Base-by-base conservation (phyloP, 92 coral and sea anemone species). In the Parazoanthus darwini region DNA sequence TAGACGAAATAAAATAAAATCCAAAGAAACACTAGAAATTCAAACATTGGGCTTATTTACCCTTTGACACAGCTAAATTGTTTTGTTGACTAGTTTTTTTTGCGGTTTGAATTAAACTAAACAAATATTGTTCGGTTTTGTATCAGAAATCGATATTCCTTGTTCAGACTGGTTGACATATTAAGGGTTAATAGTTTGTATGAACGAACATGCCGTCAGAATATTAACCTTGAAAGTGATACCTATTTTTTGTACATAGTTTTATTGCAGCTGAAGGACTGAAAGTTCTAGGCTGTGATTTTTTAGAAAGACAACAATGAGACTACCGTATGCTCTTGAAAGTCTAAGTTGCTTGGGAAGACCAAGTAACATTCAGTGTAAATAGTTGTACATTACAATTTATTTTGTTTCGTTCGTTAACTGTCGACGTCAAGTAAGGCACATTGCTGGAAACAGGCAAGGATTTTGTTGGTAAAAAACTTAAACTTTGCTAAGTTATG, bases 361-460 rank as follows among this genome's bases (percentile, higher is more conserved):
- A 23, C 20, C 51, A 23, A 16, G 26, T 11, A 20, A 14, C 66
- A 58, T 58, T 58, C 76, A 76, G 48, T 87, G 93, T 88, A 81
- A 78, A 92, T 91, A 90, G 86, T 90, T 94, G 96, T 93, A 94
- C 86, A 88, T 87, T 92, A 92, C 96, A 94, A 92, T 84, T 90
- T 90, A 65, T 78, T 91, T 90, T 92, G 33, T 78, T 48, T 82
- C 92, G 43, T 67, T 90, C 89, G 92, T 92, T 94, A 92, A 88
- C 86, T 88, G 93, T 90, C 90, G 91, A 94, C 94, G 82, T 90
- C 43, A 74, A 88, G 94, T 92, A 94, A 83, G 85, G 94, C 83
- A 80, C 79, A 50, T 79, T 79, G 67, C 82, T 79, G 20, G 3
- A 48, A 26, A 33, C 82, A 39, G 3, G 59, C 10, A 13, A 3